phyloP scores from a whole-genome alignment of 2,888 invertebrate genomes.

The Scaptomyza tumidula region DNA sequence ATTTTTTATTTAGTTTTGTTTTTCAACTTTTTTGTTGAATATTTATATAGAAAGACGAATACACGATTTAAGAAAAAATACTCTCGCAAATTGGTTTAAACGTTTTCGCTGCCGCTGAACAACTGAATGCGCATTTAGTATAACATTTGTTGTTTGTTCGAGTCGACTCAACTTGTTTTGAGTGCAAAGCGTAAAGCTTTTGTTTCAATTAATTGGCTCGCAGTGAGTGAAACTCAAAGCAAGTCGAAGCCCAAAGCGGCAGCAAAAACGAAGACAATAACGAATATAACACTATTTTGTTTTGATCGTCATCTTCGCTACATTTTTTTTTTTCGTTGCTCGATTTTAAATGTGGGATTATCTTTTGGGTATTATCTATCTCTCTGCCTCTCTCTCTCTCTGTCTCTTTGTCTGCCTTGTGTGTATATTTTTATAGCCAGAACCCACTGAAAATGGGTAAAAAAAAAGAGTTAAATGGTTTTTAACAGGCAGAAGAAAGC shows the following conservation, averaged over 20 bases:
- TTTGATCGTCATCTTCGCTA: constrained; percentile 68
- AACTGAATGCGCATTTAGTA: constrained; percentile 62
- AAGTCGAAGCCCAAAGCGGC: constrained; percentile 41
- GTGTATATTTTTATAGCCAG: background rate
- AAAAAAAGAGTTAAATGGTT: too few species aligned
- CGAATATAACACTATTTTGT: constrained; percentile 58
- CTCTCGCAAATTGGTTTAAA: constrained; percentile 26
- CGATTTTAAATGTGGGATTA: background rate
- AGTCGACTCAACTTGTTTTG: constrained; percentile 38
- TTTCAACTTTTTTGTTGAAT: constrained; percentile 1
- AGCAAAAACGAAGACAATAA: background rate
- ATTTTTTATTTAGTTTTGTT: constrained; percentile 63
- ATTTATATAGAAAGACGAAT: background rate
- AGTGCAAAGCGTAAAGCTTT: constrained; percentile 55
- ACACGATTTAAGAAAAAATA: constrained; percentile 2
- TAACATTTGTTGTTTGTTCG: constrained; percentile 28
- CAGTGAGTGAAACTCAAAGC: constrained; percentile 69
- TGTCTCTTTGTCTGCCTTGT: background rate
- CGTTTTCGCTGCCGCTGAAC: constrained; percentile 51
- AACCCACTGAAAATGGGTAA: too few species aligned
- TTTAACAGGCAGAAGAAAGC: too few species aligned
- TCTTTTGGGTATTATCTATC: constrained; percentile 2
- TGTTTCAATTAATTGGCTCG: constrained; percentile 38
- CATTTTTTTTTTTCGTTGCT: background rate
- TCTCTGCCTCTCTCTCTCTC: constrained; percentile 17